Conservation (phyloP, 2,888 invertebrate genomes). For the Prosapia bicincta region DNA sequence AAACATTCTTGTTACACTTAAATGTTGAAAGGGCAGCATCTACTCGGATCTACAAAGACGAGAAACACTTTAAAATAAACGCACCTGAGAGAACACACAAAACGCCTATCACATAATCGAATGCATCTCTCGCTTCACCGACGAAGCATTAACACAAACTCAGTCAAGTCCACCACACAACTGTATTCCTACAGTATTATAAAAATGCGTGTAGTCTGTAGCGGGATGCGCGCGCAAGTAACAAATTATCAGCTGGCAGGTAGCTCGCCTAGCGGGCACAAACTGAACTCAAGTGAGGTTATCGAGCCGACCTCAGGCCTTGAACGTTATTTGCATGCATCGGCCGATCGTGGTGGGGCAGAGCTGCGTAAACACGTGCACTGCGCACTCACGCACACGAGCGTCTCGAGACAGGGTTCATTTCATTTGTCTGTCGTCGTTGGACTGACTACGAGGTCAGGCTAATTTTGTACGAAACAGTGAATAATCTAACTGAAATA, state of each 20-base stretch:
- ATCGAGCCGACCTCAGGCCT: slow-evolving; percentile 23
- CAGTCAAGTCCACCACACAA: background rate
- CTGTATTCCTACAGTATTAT: background rate
- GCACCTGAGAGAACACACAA: too few relatives aligned
- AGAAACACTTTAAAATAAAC: too few relatives aligned
- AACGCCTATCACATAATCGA: background rate
- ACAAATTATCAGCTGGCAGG: background rate
- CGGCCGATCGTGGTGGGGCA: slow-evolving; percentile 7
- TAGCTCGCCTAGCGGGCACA: slow-evolving; percentile 28
- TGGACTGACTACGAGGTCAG: background rate
- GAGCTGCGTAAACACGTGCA: slow-evolving; percentile 18
- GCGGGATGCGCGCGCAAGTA: background rate
- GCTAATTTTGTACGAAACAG: background rate
- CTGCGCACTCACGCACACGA: background rate
- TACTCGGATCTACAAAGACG: background rate
- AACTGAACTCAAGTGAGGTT: slow-evolving; percentile 34
- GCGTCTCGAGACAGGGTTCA: background rate
- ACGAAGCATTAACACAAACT: background rate
- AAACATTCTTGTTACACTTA: too few relatives aligned
- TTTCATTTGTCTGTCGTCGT: background rate
- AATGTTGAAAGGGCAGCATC: too few relatives aligned
- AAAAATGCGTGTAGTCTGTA: background rate
- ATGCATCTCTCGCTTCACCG: background rate
- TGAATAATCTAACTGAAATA: too few relatives aligned
- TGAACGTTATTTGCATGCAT: slow-evolving; percentile 23